These are phyloP conservation scores for Tortrix viridana DNA, from an alignment of 2,888 invertebrate species.

Conservation along the genomic window DNA sequence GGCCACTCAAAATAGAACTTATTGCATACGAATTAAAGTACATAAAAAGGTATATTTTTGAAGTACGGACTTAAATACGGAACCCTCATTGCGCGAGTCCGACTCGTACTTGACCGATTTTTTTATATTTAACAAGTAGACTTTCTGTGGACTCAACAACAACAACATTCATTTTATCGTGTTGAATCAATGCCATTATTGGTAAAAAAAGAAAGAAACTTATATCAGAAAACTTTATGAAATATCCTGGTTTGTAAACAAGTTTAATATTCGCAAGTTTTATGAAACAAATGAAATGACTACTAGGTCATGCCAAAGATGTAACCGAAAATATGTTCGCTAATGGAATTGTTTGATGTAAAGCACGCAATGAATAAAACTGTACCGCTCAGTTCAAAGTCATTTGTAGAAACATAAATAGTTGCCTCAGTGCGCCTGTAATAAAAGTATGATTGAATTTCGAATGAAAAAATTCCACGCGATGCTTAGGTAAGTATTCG, in stretches of 20 bases:
- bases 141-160: too few relatives aligned
- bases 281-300: background rate
- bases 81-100: too few relatives aligned
- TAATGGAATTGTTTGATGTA: slow-evolving; percentile 23
- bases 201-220: too few relatives aligned
- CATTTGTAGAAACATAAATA: slow-evolving; percentile 28
- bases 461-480: slow-evolving; percentile 30
- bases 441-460: slow-evolving; percentile 29
- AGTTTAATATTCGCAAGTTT: background rate
- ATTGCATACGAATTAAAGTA: too few relatives aligned
- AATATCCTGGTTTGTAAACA: background rate
- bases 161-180: too few relatives aligned
- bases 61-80: too few relatives aligned
- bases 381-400: slow-evolving; percentile 17
- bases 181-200: too few relatives aligned
- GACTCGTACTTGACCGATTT: too few relatives aligned
- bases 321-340: slow-evolving; percentile 14
- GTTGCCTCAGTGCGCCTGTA: slow-evolving; percentile 23
- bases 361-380: slow-evolving; percentile 24
- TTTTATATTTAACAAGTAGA: too few relatives aligned
- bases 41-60: too few relatives aligned
- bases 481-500: slow-evolving; percentile 20
- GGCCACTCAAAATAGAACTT: too few relatives aligned
- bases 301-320: slow-evolving; percentile 14
- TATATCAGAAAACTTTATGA: too few relatives aligned